Conservation (phyloP, 2,113 vertebrate genomes). For the Campylomormyrus numenius region DNA sequence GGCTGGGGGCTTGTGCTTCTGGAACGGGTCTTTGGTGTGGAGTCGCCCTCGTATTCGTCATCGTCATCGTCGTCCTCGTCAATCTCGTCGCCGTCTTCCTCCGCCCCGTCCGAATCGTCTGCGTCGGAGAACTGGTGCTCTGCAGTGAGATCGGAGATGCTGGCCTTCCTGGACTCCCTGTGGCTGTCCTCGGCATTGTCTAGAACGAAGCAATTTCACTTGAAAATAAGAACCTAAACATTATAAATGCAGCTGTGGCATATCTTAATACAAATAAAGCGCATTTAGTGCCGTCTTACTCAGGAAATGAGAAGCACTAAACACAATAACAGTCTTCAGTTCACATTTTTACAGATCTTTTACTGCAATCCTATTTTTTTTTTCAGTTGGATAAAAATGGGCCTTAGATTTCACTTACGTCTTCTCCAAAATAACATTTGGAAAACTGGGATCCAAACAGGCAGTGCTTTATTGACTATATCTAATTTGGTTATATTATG, state of each 20-base stretch:
- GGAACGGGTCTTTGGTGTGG: constrained; percentile 89
- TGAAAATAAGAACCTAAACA: neutral
- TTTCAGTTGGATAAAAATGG: constrained; percentile 21
- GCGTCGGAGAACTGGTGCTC: constrained; percentile 96
- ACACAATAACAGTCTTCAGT: constrained; percentile 26
- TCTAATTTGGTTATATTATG: constrained; percentile 26
- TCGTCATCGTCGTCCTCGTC: constrained; percentile 91
- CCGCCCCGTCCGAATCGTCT: constrained; percentile 79
- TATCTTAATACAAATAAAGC: neutral
- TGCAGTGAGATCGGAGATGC: constrained; percentile 59
- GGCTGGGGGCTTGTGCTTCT: constrained; percentile 91
- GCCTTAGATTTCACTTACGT: neutral
- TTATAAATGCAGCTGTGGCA: neutral
- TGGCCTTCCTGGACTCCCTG: constrained; percentile 66
- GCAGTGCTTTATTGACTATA: constrained; percentile 12
- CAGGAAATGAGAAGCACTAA: constrained; percentile 34
- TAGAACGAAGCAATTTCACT: constrained; percentile 22
- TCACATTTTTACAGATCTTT: constrained; percentile 20
- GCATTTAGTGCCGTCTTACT: neutral
- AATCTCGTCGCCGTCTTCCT: constrained; percentile 85
- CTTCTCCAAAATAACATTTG: neutral
- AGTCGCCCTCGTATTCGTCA: constrained; percentile 91
- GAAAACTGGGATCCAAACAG: constrained; percentile 8
- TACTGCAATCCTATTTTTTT: constrained; percentile 32
- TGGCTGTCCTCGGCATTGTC: constrained; percentile 71